phyloP scores from a whole-genome alignment of 2,888 invertebrate genomes.

The Yponomeuta cagnagella region DNA sequence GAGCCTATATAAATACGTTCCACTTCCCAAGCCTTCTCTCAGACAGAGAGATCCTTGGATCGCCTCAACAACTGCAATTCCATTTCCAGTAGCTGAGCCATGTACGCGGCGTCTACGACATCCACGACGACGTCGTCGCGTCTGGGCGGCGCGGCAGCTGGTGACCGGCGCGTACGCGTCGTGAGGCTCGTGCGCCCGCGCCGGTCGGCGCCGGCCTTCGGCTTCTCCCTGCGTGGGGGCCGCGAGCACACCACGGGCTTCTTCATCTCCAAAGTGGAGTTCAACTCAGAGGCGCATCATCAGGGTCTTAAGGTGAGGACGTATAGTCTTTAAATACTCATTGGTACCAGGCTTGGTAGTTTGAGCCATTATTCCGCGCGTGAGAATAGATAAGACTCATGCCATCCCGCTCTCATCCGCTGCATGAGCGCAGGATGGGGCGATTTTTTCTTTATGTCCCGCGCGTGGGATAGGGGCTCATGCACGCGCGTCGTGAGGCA shows the following conservation, averaged over 20 bases:
- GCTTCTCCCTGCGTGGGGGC: slow-evolving; percentile 90
- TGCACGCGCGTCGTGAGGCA: slow-evolving; percentile 57
- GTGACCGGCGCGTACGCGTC: slow-evolving; percentile 58
- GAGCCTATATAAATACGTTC: too few relatives aligned
- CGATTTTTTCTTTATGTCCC: too few relatives aligned
- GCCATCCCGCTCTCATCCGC: too few relatives aligned
- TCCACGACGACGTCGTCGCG: slow-evolving; percentile 60
- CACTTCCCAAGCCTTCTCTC: too few relatives aligned
- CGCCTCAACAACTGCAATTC: neutral
- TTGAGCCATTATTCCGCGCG: too few relatives aligned
- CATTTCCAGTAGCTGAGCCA: slow-evolving; percentile 23
- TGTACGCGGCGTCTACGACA: slow-evolving; percentile 60
- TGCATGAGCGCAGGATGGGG: too few relatives aligned
- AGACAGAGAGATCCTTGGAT: too few relatives aligned
- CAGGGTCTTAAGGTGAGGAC: slow-evolving; percentile 88
- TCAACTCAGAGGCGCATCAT: slow-evolving; percentile 89
- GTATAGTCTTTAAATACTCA: neutral
- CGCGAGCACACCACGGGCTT: slow-evolving; percentile 94
- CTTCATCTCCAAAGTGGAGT: slow-evolving; percentile 91
- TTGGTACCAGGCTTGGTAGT: too few relatives aligned
- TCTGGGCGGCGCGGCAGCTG: slow-evolving; percentile 35
- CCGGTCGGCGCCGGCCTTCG: slow-evolving; percentile 78
- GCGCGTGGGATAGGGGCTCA: slow-evolving; percentile 39
- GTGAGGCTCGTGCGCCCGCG: slow-evolving; percentile 63
- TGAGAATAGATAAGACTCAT: too few relatives aligned